Base-by-base conservation (phyloP, 2,888 invertebrate genomes). In the Caenorhabditis virilis region DNA sequence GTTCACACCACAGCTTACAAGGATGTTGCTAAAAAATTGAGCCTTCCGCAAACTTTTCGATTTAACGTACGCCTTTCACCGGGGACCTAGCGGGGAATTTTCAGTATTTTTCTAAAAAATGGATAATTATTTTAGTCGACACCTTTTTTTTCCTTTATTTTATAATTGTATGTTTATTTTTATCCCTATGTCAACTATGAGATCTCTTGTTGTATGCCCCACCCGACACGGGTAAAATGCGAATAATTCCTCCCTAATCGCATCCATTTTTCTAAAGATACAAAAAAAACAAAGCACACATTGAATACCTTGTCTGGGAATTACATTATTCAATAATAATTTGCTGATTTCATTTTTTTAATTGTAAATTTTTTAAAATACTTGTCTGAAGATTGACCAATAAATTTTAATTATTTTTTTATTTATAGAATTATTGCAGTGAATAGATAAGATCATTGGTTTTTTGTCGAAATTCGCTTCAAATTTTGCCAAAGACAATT, bases 1-100 rank as follows among this genome's bases (percentile, higher is more conserved):
- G 77, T 77, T 2, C 77, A 77, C 61, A 77, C 77, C 11, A 49
- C 56, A 27, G 69, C 65, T 30, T 77, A 77, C 68, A 77, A 75
- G 46, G 74, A 77, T 43, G 69, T 77, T 22, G 77, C 77, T 7
- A 77, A 77, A 52, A 73, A 73, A 54, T 42, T 77, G 45, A 63
- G 62, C 6, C 70, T 77, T 9, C 77, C 77, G 25, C 77, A 74
- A 58, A 73, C 68, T 25, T 77, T 77, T 70, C 74, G 77, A 16
- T 74, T 74, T 66, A 69, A 68, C 54, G 65, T 69, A 38, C 69
- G 72, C 26, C 61, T 63, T 15, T 66, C 72, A 27, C 71, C 74
- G 20, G 49, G 38, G 15, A 25, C 45, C 42, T 45, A 33, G 16
- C 26, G n/a, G 20, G 9, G 9, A 5, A 39, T 39, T 39, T 39